A percentile compares a stretch with the other conserved stretches of the same genome.
These are phyloP conservation scores for Euleptes europaea DNA, from an alignment of 2,113 vertebrate species.

Conservation along the genomic window DNA sequence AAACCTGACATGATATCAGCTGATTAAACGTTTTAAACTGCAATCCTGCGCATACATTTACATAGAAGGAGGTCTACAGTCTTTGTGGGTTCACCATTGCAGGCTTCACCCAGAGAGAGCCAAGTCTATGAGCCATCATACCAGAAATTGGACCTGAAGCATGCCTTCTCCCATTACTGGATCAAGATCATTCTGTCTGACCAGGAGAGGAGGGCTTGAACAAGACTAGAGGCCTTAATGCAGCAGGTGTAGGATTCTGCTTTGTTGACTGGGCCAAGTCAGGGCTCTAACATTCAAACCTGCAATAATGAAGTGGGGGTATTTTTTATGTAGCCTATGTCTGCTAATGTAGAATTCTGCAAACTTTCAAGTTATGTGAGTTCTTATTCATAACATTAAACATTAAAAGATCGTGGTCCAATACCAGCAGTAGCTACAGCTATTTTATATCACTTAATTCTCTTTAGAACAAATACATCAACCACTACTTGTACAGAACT, in stretches of 20 bases:
- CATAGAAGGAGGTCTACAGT: neutral
- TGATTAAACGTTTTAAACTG: neutral
- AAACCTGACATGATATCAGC: neutral
- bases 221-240: neutral
- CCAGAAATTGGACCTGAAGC: neutral
- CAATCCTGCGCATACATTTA: neutral
- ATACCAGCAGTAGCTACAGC: neutral
- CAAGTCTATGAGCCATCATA: neutral
- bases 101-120: neutral
- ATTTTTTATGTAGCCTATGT: neutral
- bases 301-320: too few species aligned
- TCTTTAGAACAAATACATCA: neutral
- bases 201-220: neutral
- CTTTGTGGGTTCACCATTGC: neutral
- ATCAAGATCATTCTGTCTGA: neutral
- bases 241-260: too few species aligned
- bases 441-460: neutral
- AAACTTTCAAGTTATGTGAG: neutral
- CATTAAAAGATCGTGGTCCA: neutral
- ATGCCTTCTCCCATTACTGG: neutral
- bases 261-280: too few species aligned
- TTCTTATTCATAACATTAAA: neutral
- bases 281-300: too few species aligned
- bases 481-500: constrained; percentile 9
- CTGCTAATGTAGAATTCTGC: neutral